Evolutionary conservation across 2,888 invertebrate genomes (phyloP), one percentile per base, ranked within the genome.

Genomic region (Graphium colonna): DNA sequence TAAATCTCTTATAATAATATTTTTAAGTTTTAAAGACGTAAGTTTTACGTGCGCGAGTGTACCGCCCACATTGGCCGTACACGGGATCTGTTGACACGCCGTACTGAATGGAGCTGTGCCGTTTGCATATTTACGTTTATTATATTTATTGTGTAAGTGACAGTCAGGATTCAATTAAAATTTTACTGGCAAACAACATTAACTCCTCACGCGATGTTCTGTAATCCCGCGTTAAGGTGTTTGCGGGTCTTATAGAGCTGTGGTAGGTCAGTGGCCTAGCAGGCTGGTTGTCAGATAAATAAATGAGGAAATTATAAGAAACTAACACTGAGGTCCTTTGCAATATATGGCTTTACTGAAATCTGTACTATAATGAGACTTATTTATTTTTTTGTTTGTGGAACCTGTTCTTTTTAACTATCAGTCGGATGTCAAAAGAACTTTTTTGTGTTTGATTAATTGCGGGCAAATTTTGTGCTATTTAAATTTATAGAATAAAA

Each of bases 31-130:
- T 10, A 10, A 31, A 10, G 7, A 10, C 10, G 31, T 5, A 44
- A 17, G 12, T 33, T 58, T 64, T 69, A 64, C 60, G 64, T 44
- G 52, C 58, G 57, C 67, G 76, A 74, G 56, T 71, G 68, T 79
- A 65, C 71, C 75, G 71, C 80, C 79, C 73, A 77, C 79, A 62
- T 67, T 49, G 58, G 51, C 60, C 66, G 63, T 67, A 63, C 65
- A 61, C 73, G 67, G 68, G 68, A 77, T 74, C 77, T 81, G 86
- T 78, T 82, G 82, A 83, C 81, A 79, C 78, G 69, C 76, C 68
- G 66, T 75, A 77, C 78, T 71, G 69, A 75, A 75, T 70, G 74
- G 70, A 71, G 77, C 73, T 72, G 76, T 74, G 75, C 70, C 75
- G 75, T 80, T 82, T 77, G 77, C 78, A 81, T 78, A 68, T 62